These are phyloP conservation scores for Coregonus suidteri DNA, from an alignment of 2,797 vertebrate genomes.

Conservation along the genomic window DNA sequence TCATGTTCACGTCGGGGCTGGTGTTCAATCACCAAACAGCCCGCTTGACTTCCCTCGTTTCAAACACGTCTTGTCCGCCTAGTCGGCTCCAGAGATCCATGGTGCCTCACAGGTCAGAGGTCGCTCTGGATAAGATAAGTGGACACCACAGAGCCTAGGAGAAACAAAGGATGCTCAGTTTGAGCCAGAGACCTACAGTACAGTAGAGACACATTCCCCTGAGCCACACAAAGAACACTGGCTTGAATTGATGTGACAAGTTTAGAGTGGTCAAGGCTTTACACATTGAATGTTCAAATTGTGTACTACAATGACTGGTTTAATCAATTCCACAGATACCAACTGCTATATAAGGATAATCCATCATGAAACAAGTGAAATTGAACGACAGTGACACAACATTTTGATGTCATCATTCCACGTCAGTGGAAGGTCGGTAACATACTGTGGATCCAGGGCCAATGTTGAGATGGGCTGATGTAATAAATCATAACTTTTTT, in stretches of 20 bases:
- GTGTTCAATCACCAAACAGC: neutral
- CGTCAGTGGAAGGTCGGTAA: neutral
- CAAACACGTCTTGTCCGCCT: constrained; percentile 14
- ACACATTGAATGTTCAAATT: neutral
- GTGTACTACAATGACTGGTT: neutral
- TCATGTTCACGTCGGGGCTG: neutral
- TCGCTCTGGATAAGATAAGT: constrained; percentile 35
- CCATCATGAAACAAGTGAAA: neutral
- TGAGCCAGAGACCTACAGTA: neutral
- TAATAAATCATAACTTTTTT: constrained; percentile 72
- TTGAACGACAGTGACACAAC: neutral
- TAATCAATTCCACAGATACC: neutral
- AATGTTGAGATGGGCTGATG: constrained; percentile 48
- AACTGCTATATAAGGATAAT: too few relatives aligned
- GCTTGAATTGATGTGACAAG: neutral
- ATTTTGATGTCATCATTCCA: neutral
- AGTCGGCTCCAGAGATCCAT: constrained; percentile 15
- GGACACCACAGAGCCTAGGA: constrained; percentile 7
- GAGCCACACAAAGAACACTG: neutral
- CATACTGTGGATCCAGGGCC: neutral
- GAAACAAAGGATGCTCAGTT: constrained; percentile 30
- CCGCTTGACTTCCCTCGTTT: neutral
- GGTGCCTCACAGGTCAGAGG: constrained; percentile 19
- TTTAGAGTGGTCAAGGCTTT: neutral
- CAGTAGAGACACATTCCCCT: neutral